Conservation (phyloP, 2,888 invertebrate genomes). For the Lomographa bimaculata region DNA sequence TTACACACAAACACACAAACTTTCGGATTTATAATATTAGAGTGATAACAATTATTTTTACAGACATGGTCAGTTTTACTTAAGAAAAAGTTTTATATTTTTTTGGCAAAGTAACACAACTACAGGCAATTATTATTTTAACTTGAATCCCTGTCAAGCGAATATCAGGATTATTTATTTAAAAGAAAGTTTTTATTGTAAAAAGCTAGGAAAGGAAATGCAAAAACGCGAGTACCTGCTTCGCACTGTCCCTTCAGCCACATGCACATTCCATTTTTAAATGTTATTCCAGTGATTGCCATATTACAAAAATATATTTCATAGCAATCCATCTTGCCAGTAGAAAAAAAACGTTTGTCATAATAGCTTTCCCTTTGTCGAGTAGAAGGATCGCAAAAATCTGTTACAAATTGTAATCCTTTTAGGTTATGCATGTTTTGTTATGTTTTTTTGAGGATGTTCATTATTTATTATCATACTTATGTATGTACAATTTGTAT, state of each 20-base stretch:
- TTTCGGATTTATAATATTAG: no score
- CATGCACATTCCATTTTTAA: constrained; percentile 74
- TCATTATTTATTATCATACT: no score
- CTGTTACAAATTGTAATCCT: constrained; percentile 60
- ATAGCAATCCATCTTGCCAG: constrained; percentile 50
- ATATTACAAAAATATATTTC: constrained; percentile 66
- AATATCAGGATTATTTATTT: constrained; percentile 81
- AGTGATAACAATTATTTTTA: no score
- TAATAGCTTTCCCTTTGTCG: constrained; percentile 57
- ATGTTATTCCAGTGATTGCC: constrained; percentile 63
- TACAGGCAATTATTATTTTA: constrained; percentile 74
- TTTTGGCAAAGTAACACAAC: constrained; percentile 33
- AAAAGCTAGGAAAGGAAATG: constrained; percentile 81
- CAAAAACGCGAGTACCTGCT: constrained; percentile 78
- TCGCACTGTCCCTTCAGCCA: constrained; percentile 77
- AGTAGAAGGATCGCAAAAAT: constrained; percentile 44
- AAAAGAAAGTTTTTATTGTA: constrained; percentile 83
- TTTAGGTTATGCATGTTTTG: constrained; percentile 46
- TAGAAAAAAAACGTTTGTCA: constrained; percentile 64
- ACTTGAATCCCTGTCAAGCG: constrained; percentile 76
- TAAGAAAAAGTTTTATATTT: no score
- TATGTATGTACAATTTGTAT: no score
- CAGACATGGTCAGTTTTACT: no score
- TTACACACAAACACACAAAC: no score
- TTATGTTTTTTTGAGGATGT: constrained; percentile 18